phyloP scores from a whole-genome alignment of 2,888 invertebrate genomes.

The Synanthedon formicaeformis region DNA sequence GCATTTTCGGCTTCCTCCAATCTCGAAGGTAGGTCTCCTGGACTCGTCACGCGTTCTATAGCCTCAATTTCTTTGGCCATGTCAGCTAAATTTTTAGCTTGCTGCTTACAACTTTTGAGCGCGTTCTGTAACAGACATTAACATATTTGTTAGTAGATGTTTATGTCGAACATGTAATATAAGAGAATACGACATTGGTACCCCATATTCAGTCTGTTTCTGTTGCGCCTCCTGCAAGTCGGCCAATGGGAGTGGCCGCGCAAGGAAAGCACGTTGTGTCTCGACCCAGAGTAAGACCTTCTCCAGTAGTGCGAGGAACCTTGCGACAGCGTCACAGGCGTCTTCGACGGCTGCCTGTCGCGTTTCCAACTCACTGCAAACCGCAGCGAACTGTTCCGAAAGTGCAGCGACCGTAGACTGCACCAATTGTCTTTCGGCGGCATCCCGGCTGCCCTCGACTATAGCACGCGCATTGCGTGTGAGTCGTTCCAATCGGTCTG shows the following conservation, averaged over 20 bases:
- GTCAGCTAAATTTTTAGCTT: constrained; percentile 88
- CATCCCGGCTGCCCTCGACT: constrained; percentile 82
- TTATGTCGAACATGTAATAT: background rate
- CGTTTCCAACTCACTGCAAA: constrained; percentile 84
- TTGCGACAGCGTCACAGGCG: constrained; percentile 88
- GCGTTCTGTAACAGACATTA: constrained; percentile 73
- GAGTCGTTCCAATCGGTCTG: constrained; percentile 82
- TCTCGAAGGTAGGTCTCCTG: constrained; percentile 87
- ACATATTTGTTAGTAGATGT: background rate
- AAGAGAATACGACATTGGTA: constrained; percentile 30
- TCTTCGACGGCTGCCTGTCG: constrained; percentile 87
- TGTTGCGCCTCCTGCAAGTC: constrained; percentile 85
- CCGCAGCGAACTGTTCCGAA: constrained; percentile 82
- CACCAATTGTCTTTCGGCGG: constrained; percentile 80
- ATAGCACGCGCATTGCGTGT: constrained; percentile 83
- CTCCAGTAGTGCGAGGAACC: constrained; percentile 85
- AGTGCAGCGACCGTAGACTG: constrained; percentile 80
- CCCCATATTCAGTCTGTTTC: constrained; percentile 88
- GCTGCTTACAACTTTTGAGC: constrained; percentile 89
- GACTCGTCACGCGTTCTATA: constrained; percentile 85
- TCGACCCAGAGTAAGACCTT: constrained; percentile 86
- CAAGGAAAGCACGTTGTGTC: constrained; percentile 84
- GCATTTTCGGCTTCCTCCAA: constrained; percentile 88
- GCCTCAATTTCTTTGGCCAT: constrained; percentile 92
- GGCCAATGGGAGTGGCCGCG: constrained; percentile 81